These are phyloP conservation scores for Athalia rosae DNA, from an alignment of 2,888 invertebrate genomes.

Conservation along the genomic window DNA sequence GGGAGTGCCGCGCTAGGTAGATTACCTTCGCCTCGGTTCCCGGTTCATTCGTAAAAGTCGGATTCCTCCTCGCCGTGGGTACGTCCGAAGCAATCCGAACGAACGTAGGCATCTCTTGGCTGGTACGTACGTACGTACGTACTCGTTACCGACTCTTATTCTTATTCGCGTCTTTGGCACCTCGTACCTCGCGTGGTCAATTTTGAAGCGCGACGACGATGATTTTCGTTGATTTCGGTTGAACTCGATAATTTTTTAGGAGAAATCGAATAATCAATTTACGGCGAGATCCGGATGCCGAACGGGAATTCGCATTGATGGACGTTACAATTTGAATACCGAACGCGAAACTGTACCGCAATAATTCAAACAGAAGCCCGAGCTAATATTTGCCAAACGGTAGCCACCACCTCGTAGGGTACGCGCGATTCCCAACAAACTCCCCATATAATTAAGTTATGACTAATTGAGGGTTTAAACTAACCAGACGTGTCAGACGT, in stretches of 20 bases:
- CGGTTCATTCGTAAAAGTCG: conserved; percentile 1
- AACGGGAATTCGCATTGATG: not conserved
- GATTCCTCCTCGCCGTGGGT: not conserved
- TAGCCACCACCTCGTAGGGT: conserved; percentile 56
- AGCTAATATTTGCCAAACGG: conserved; percentile 53
- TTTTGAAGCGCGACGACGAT: not conserved
- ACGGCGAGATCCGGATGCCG: not conserved
- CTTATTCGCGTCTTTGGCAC: not conserved
- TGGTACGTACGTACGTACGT: not conserved
- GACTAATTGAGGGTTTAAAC: conserved; percentile 47
- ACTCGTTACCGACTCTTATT: not conserved
- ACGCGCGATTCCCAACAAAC: conserved; percentile 62
- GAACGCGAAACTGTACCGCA: conserved; percentile 16
- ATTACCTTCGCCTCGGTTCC: conserved; percentile 34
- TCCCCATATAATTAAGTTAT: conserved; percentile 65
- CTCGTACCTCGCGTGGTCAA: too few species aligned
- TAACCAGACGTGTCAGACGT: conserved; percentile 18
- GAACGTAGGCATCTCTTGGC: not conserved
- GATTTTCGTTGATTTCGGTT: not conserved
- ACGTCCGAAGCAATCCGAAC: conserved; percentile 14
- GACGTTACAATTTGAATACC: conserved; percentile 19
- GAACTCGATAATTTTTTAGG: not conserved
- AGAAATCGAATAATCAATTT: conserved; percentile 7
- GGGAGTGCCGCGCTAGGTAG: conserved; percentile 25
- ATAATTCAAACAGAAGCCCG: conserved; percentile 50